phyloP scores from a whole-genome alignment of 2,888 invertebrate genomes.

The Teleiodes luculella region DNA sequence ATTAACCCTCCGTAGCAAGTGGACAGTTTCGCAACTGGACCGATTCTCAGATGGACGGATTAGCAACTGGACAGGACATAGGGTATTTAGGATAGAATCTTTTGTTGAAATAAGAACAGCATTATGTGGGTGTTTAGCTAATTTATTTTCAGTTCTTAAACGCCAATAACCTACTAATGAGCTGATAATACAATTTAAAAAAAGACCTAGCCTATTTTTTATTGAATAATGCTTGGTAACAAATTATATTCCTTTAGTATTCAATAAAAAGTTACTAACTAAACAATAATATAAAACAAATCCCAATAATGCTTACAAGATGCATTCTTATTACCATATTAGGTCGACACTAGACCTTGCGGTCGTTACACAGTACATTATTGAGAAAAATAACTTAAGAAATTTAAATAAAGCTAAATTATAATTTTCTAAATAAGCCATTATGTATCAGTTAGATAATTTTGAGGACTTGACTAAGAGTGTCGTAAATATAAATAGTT shows the following conservation, averaged over 20 bases:
- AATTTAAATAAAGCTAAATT: conserved; percentile 71
- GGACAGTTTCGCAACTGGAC: too few relatives aligned
- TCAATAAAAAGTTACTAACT: conserved; percentile 71
- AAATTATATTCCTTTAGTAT: conserved; percentile 73
- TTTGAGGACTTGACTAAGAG: conserved; percentile 42
- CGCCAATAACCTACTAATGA: conserved; percentile 78
- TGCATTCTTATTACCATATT: conserved; percentile 6
- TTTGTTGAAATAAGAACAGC: conserved; percentile 30
- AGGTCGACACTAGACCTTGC: conserved; percentile 3
- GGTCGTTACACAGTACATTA: conserved; percentile 37
- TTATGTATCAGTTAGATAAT: conserved; percentile 55
- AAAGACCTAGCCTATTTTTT: conserved; percentile 69
- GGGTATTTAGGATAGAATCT: too few relatives aligned
- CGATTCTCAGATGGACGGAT: too few relatives aligned
- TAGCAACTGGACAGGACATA: too few relatives aligned
- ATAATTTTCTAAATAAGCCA: conserved; percentile 59
- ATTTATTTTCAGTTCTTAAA: conserved; percentile 79
- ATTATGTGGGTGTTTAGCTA: conserved; percentile 66
- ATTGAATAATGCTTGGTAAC: conserved; percentile 79
- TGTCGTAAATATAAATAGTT: conserved; percentile 33
- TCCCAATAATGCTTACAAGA: conserved; percentile 54
- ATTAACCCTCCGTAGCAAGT: too few relatives aligned
- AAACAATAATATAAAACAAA: conserved; percentile 65
- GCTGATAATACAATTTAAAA: conserved; percentile 78
- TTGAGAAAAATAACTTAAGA: conserved; percentile 68